A percentile compares a stretch with the other conserved stretches of the same genome.
phyloP scores from a whole-genome alignment of 2,113 vertebrate species.

The Naja naja region DNA sequence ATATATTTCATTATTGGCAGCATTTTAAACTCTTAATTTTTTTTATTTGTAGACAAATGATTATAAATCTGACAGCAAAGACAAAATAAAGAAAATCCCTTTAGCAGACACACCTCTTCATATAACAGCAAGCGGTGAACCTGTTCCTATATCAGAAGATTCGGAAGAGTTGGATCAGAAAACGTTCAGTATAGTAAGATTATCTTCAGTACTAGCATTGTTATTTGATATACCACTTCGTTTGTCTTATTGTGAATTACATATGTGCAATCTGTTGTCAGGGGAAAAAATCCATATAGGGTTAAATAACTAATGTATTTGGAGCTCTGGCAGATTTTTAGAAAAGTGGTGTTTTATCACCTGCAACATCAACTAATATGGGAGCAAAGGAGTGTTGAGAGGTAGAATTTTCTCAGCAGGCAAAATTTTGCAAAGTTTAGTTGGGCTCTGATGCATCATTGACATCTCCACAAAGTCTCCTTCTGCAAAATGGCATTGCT shows the following conservation, averaged over 20 bases:
- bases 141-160: constrained; percentile 84
- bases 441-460: not conserved
- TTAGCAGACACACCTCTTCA: constrained; percentile 81
- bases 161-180: constrained; percentile 97
- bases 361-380: not conserved
- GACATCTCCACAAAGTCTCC: not conserved
- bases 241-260: not conserved
- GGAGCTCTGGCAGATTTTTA: not conserved
- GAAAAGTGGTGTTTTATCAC: not conserved
- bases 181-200: constrained; percentile 94
- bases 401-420: not conserved
- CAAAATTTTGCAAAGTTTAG: not conserved
- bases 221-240: not conserved
- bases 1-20: constrained; percentile 1
- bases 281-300: not conserved
- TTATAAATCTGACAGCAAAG: constrained; percentile 80
- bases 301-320: not conserved
- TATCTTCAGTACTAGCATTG: not conserved
- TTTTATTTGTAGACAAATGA: constrained; percentile 73
- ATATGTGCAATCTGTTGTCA: not conserved
- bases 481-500: not conserved
- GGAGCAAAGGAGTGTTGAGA: not conserved
- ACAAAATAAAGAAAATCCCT: constrained; percentile 80
- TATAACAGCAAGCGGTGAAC: constrained; percentile 84
- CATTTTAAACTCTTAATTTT: not conserved